Evolutionary conservation across 2,888 invertebrate species (phyloP).

Genomic region (Linyphia triangularis): DNA sequence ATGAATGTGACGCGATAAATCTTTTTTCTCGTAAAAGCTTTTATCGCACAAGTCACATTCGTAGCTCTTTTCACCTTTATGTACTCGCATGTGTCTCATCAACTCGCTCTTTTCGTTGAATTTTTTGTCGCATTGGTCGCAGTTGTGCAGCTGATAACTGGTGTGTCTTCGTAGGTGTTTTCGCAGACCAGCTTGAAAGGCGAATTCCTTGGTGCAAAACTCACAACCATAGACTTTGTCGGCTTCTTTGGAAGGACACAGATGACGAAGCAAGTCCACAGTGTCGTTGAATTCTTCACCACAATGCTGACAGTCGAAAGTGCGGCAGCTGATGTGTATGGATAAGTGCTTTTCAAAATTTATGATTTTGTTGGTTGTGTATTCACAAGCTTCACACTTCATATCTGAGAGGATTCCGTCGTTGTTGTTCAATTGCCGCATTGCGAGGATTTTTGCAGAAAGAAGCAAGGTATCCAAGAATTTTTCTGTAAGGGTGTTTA

Average conservation of each 20-base stretch:
- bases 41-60: conserved; percentile 55
- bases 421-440: neutral
- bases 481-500: neutral
- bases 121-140: conserved; percentile 37
- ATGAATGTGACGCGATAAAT: conserved; percentile 48
- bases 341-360: conserved; percentile 64
- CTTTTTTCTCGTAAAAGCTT: conserved; percentile 59
- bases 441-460: neutral
- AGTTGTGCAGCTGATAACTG: conserved; percentile 12
- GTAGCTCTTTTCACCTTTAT: conserved; percentile 35
- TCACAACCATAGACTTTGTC: conserved; percentile 46
- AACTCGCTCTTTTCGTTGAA: conserved; percentile 57
- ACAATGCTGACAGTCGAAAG: conserved; percentile 44
- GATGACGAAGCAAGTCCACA: conserved; percentile 27
- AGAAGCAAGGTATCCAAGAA: neutral
- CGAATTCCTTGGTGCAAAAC: conserved; percentile 64
- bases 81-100: conserved; percentile 28
- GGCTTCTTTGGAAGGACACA: conserved; percentile 28
- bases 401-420: neutral
- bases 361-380: conserved; percentile 47
- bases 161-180: conserved; percentile 52
- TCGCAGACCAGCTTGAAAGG: conserved; percentile 21
- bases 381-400: conserved; percentile 57
- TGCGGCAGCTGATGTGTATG: conserved; percentile 40
- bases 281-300: conserved; percentile 58